Evolutionary conservation across 2,888 invertebrate species (phyloP), one percentile per base, ranked within the genome.

Genomic region (Sabatieria punctata): DNA sequence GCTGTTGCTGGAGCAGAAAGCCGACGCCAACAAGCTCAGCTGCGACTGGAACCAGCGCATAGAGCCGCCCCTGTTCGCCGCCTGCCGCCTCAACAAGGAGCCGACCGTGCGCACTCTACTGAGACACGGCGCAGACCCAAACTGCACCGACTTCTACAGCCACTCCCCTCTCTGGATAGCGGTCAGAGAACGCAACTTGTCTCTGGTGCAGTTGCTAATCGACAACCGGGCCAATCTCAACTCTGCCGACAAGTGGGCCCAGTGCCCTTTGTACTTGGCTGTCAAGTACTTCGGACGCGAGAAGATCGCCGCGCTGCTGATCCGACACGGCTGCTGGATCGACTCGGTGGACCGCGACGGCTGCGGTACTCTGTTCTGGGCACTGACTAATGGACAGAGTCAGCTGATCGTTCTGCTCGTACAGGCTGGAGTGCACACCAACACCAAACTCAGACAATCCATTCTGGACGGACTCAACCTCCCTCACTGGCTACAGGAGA

Each of bases 41-140:
- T 58, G 60, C 44, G 66, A 67, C 51, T 60, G 59, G 45, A 54
- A 61, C 4, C 61, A 61, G 43, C 52, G 67, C 6, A 51, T 63
- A 25, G 68, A 68, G 48, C 63, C 67, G 11, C 67, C 67, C 1
- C 52, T 68, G 11, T 63, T 66, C 38, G 63, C 65, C 30, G 66
- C 67, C 8, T 65, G 66, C 48, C 60, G 68, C 25, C 58, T 67
- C 50, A 64, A 64, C 51, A 61, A 63, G 49, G 50, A 54, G 41
- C 59, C 58, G 47, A 64, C 63, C n/a, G 65, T 64, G 22, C 51
- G 57, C 19, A 52, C 58, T 18, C 55, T 68, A 19, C 50, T 66
- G 4, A 54, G 57, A 2, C 53, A 55, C 50, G 60, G 63, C 37
- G 65, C 65, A 23, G 63, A 68, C 55, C 59, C 62, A 18, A 63